Evolutionary conservation across 1,140 invertebrate species (phyloP), one percentile per base, ranked within the genome.

Genomic region (Polypedilum vanderplanki): DNA sequence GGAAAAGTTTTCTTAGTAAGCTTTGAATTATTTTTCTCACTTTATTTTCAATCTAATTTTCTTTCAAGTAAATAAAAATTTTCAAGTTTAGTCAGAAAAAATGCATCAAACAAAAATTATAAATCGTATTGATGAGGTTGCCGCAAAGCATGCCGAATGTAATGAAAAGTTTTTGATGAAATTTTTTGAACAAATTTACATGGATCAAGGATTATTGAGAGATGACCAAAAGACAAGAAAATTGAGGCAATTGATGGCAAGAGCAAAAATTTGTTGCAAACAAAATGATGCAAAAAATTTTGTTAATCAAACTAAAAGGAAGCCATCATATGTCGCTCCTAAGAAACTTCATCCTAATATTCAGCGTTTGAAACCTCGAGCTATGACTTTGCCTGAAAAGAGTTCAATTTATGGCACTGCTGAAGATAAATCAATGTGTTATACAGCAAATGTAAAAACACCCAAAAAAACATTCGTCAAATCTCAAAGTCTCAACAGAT

Each of bases 1-100:
- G 65, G 18, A 70, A 70, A 20, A 70, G 17, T 70, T 20, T 20
- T 57, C 46, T 57, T 20, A 70, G 65, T 70, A 18, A 70, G 17
- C 65, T 22, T 70, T 70, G 65, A 70, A 70, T 18, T 70, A 18
- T 20, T 20, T 7, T 1, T 3, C 20, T 70, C n/a, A 17, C n/a
- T 20, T 67, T 20, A 67, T 67, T 67, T 67, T 20, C 65, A 1
- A 67, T 20, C 18, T 18, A 15, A 57, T 12, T 18, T 18, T 18
- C 8, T 70, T 70, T n/a, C 15, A 20, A 18, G 57, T 4, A 65
- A n/a, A n/a, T 15, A 67, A 7, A 17, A 17, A 1, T 46, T 15
- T 57, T 3, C 10, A 57, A 57, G n/a, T 57, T 57, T 57, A n/a
- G 24, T 33, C 24, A 33, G n/a, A n/a, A 33, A 57, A 57, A 15